A percentile compares a stretch with the other conserved stretches of the same genome.
These are phyloP conservation scores for Callipepla squamata DNA, from an alignment of 2,113 vertebrate species.

Conservation along the genomic window DNA sequence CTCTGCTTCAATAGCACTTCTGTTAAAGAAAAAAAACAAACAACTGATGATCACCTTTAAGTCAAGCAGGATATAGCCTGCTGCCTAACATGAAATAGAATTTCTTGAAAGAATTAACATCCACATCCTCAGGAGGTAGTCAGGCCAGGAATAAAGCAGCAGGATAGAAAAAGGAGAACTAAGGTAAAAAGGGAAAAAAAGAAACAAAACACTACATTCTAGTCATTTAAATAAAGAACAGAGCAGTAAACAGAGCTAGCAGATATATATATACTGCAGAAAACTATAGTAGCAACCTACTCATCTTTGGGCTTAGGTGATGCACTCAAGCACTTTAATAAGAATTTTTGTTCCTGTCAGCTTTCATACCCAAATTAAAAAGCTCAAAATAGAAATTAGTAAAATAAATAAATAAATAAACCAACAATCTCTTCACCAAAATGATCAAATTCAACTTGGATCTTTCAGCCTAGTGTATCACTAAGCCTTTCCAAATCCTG, in stretches of 20 bases:
- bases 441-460: not conserved
- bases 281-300: not conserved
- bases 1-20: not conserved
- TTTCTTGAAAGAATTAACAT: not conserved
- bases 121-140: not conserved
- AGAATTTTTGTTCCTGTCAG: not conserved
- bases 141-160: not conserved
- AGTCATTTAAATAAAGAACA: not conserved
- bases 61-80: not conserved
- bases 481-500: not conserved
- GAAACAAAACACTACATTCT: fast-evolving
- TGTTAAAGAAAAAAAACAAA: not conserved
- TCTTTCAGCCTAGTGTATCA: not conserved
- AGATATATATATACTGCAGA: not conserved
- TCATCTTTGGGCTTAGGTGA: not conserved
- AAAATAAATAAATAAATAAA: too few relatives aligned
- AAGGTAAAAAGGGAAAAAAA: not conserved
- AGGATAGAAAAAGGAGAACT: not conserved
- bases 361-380: not conserved
- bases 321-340: not conserved
- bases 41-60: not conserved
- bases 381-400: not conserved
- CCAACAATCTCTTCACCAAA: not conserved
- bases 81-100: not conserved
- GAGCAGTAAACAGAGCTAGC: not conserved